These are phyloP conservation scores for Stenolophus ochropezus DNA, from an alignment of 2,888 invertebrate species.

Conservation along the genomic window DNA sequence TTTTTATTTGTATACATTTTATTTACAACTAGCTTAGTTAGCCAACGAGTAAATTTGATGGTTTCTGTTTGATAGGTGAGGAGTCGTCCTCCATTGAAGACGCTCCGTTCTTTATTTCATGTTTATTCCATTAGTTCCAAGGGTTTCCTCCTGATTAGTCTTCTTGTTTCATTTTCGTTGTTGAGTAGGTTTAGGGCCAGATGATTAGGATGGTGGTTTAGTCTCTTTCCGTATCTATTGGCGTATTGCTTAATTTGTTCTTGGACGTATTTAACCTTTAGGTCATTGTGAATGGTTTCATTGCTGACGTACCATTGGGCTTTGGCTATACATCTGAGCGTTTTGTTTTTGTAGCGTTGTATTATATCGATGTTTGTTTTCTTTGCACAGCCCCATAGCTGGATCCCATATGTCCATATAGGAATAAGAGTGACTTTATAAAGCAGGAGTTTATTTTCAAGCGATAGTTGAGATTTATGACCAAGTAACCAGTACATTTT, in stretches of 20 bases:
- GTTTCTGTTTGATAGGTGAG: too few relatives aligned
- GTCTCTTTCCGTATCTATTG: neutral
- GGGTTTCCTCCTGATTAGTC: too few relatives aligned
- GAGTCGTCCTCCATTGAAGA: too few relatives aligned
- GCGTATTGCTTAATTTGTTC: neutral
- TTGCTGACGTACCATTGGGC: slow-evolving; percentile 36
- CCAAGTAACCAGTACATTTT: slow-evolving; percentile 59
- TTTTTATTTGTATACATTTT: too few relatives aligned
- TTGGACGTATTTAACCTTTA: neutral
- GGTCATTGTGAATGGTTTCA: slow-evolving; percentile 12
- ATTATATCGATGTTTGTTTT: slow-evolving; percentile 34
- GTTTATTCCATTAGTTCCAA: too few relatives aligned
- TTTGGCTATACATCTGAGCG: slow-evolving; percentile 5
- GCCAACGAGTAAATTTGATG: too few relatives aligned
- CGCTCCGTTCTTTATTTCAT: too few relatives aligned
- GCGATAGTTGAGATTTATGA: slow-evolving; percentile 59
- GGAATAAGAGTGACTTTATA: slow-evolving; percentile 60
- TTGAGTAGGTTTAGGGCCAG: too few relatives aligned
- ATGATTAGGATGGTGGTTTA: slow-evolving; percentile 6
- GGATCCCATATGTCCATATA: slow-evolving; percentile 61
- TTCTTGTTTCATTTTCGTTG: too few relatives aligned
- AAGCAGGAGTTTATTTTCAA: slow-evolving; percentile 59
- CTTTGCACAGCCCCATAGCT: slow-evolving; percentile 61
- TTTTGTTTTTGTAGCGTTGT: slow-evolving; percentile 48
- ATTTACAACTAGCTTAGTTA: too few relatives aligned